phyloP scores from a whole-genome alignment of 2,113 vertebrate genomes.

The Lonchura striata region DNA sequence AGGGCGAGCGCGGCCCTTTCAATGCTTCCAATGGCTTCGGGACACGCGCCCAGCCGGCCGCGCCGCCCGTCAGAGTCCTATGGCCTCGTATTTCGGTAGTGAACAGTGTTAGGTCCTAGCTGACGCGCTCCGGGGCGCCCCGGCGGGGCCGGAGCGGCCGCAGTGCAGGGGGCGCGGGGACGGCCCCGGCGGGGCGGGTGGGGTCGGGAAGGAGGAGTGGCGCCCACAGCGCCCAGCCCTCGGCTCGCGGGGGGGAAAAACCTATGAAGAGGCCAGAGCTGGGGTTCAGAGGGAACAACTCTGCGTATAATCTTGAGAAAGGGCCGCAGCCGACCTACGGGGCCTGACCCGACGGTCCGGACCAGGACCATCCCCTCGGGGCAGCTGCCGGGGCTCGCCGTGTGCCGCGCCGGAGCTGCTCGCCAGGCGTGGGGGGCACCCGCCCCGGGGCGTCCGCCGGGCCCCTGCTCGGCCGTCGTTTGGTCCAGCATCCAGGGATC shows the following conservation, averaged over 20 bases:
- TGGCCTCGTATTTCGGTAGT: constrained; percentile 83
- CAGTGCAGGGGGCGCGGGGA: constrained; percentile 69
- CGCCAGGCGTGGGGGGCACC: background rate
- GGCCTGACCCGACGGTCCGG: background rate
- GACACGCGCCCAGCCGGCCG: constrained; percentile 66
- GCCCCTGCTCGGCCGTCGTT: background rate
- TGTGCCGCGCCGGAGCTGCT: background rate
- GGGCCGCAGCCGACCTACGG: constrained; percentile 15
- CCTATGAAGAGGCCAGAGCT: constrained; percentile 74
- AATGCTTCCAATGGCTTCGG: constrained; percentile 77
- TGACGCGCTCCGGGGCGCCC: constrained; percentile 77
- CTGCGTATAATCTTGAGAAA: constrained; percentile 78
- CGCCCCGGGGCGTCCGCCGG: background rate
- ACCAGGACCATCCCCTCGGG: constrained; percentile 11
- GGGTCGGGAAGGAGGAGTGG: constrained; percentile 84
- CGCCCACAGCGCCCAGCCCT: constrained; percentile 72
- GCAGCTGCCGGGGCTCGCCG: background rate
- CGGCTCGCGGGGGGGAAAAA: constrained; percentile 68
- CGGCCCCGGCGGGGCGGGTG: constrained; percentile 69
- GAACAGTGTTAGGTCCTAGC: constrained; percentile 98
- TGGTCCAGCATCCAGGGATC: constrained; percentile 60
- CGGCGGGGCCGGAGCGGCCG: background rate
- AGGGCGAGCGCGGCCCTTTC: constrained; percentile 70
- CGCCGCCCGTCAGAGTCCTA: constrained; percentile 79
- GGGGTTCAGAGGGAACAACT: constrained; percentile 67